Conservation (phyloP, 2,113 vertebrate genomes). For the Geothlypis trichas region DNA sequence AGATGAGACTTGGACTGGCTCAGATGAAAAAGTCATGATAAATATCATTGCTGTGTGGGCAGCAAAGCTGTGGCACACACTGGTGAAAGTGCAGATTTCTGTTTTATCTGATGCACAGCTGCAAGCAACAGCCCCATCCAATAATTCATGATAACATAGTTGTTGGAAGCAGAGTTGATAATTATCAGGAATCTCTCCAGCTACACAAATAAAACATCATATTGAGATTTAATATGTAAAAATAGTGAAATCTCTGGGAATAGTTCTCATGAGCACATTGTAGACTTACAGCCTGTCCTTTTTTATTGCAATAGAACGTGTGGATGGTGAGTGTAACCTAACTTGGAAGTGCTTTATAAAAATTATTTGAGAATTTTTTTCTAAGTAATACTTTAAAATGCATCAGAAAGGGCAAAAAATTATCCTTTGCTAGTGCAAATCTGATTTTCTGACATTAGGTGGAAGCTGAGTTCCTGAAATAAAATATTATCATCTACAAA, state of each 20-base stretch:
- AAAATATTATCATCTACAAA: neutral
- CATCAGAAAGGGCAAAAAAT: neutral
- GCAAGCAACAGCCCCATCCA: neutral
- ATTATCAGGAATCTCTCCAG: neutral
- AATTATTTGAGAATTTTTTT: neutral
- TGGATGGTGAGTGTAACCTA: no score
- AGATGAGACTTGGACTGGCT: neutral
- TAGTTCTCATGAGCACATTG: neutral
- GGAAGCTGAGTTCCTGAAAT: neutral
- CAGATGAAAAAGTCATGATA: neutral
- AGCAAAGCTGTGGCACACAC: neutral
- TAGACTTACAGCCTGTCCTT: neutral
- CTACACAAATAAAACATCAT: neutral
- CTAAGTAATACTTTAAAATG: neutral
- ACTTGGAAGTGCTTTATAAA: neutral
- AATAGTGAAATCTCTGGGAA: neutral
- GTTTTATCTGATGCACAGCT: neutral
- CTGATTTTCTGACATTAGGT: neutral
- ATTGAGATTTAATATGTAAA: neutral
- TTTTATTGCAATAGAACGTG: neutral
- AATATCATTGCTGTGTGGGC: neutral
- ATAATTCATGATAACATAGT: neutral
- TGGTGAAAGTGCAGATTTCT: neutral
- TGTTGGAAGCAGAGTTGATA: neutral
- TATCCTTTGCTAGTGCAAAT: neutral